These are phyloP conservation scores for Nasonia vitripennis DNA, from an alignment of 1,140 invertebrate genomes.

Conservation along the genomic window DNA sequence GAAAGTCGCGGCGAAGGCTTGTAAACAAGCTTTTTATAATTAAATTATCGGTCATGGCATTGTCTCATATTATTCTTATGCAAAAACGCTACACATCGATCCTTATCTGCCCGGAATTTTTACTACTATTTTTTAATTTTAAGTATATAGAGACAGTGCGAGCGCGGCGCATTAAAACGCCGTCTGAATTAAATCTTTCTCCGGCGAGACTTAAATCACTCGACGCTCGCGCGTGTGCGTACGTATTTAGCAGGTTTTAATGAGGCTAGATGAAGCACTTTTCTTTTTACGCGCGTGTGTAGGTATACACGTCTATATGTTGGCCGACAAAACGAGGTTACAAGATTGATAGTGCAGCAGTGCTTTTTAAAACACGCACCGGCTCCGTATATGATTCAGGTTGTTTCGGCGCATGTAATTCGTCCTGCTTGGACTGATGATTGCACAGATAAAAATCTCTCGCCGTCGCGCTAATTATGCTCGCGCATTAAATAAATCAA, in stretches of 20 bases:
- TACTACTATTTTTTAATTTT: too few relatives aligned
- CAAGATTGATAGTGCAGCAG: neutral
- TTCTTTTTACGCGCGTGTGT: neutral
- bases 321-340: neutral
- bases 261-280: neutral
- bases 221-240: neutral
- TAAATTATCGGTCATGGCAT: too few relatives aligned
- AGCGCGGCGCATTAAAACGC: neutral
- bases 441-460: conserved; percentile 7
- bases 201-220: neutral
- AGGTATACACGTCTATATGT: neutral
- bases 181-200: neutral
- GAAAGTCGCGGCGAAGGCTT: too few relatives aligned
- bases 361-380: neutral
- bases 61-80: neutral
- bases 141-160: too few relatives aligned
- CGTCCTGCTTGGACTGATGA: neutral
- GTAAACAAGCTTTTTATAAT: too few relatives aligned
- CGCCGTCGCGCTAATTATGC: neutral
- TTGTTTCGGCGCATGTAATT: neutral
- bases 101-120: neutral
- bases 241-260: neutral
- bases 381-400: neutral
- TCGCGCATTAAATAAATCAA: neutral
- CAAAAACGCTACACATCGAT: neutral